Percentiles rank a stretch among this genome's conserved stretches.
Conservation (phyloP, 2,797 vertebrate species). For the Kryptolebias ocellatus region DNA sequence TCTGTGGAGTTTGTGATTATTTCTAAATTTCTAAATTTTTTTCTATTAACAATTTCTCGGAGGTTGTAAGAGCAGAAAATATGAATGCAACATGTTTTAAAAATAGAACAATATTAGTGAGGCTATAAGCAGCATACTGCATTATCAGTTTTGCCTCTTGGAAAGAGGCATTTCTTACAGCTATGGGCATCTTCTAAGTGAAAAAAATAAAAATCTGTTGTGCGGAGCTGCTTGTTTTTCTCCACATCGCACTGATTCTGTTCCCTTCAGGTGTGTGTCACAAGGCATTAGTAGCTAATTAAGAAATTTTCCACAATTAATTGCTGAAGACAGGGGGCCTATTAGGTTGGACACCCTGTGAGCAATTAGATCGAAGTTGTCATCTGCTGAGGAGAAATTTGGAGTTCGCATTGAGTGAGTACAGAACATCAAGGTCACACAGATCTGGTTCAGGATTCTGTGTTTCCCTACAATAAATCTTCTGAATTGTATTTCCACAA, state of each 20-base stretch:
- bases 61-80: too few relatives aligned
- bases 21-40: background rate
- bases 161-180: constrained; percentile 29
- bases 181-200: constrained; percentile 32
- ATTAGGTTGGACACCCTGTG: constrained; percentile 59
- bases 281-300: constrained; percentile 61
- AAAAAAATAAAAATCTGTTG: constrained; percentile 24
- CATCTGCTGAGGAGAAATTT: constrained; percentile 36
- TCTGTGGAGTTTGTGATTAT: constrained; percentile 15
- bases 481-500: constrained; percentile 9
- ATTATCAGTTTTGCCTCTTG: too few relatives aligned
- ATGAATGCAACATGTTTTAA: too few relatives aligned
- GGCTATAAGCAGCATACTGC: too few relatives aligned
- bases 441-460: constrained; percentile 28
- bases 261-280: constrained; percentile 53
- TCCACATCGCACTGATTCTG: constrained; percentile 33
- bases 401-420: constrained; percentile 22
- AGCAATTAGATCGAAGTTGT: constrained; percentile 61
- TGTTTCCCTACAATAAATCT: constrained; percentile 13
- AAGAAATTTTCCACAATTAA: constrained; percentile 58
- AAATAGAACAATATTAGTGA: too few relatives aligned
- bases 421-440: constrained; percentile 49
- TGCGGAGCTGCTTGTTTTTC: constrained; percentile 8
- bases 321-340: constrained; percentile 50
- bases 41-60: too few relatives aligned